Conservation (phyloP, 2,113 vertebrate genomes). For the Rhegmatorhina hoffmannsi region DNA sequence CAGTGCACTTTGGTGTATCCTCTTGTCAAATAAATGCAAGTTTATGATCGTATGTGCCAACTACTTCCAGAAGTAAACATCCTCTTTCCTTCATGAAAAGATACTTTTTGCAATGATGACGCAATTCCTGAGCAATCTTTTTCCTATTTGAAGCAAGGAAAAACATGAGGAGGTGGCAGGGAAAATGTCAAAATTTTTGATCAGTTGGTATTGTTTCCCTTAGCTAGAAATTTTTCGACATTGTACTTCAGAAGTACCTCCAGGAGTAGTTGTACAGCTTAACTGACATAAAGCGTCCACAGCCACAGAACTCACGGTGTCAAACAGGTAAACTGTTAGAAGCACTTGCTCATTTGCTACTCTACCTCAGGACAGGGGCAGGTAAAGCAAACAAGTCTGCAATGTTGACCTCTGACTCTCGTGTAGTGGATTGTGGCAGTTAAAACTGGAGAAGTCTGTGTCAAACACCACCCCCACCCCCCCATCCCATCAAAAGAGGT, state of each 20-base stretch:
- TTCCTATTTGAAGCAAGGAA: background rate
- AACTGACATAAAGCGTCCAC: background rate
- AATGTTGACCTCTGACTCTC: background rate
- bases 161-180: background rate
- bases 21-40: background rate
- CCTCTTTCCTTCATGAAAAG: background rate
- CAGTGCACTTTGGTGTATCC: background rate
- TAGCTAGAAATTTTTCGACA: background rate
- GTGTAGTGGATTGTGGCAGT: background rate
- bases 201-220: background rate
- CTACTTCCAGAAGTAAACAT: background rate
- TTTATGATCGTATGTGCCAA: background rate
- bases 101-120: background rate
- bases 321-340: background rate
- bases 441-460: background rate
- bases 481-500: background rate
- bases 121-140: background rate
- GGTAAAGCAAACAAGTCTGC: background rate
- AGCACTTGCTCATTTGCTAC: background rate
- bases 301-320: rapidly evolving
- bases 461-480: background rate
- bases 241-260: background rate
- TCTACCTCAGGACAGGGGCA: background rate
- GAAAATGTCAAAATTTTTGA: background rate
- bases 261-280: background rate